phyloP scores from a whole-genome alignment of 1,140 invertebrate species.

The Antheraea mylitta region DNA sequence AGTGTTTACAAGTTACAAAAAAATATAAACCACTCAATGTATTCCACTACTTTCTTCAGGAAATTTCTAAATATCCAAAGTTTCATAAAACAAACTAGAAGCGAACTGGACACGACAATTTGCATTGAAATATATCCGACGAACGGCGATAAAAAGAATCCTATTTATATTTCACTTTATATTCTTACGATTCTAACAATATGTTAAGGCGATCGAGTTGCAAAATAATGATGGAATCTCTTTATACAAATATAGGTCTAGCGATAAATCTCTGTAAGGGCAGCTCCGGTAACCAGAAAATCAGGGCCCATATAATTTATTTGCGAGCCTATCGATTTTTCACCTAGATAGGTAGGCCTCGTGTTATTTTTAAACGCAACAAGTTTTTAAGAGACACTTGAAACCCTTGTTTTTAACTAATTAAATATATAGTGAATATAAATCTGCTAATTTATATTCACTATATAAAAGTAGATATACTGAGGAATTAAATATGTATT shows the following conservation, averaged over 20 bases:
- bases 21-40: no score
- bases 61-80: not conserved
- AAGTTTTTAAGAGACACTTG: no score
- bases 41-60: no score
- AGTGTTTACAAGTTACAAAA: no score
- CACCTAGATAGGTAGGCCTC: not conserved
- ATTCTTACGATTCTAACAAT: slow-evolving; percentile 12
- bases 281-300: slow-evolving; percentile 9
- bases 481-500: no score
- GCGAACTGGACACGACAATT: not conserved
- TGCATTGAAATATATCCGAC: slow-evolving; percentile 3
- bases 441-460: no score
- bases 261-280: slow-evolving; percentile 15
- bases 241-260: slow-evolving; percentile 17
- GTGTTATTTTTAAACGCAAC: not conserved
- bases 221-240: slow-evolving; percentile 19
- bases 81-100: not conserved
- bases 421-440: no score
- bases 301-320: slow-evolving; percentile 8
- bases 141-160: slow-evolving; percentile 5
- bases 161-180: not conserved
- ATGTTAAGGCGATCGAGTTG: slow-evolving; percentile 15
- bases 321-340: slow-evolving; percentile 4
- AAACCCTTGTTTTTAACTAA: no score
- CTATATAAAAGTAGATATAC: no score